Evolutionary conservation across 2,797 vertebrate genomes (phyloP).

Genomic region (Hephaestus fuliginosus): DNA sequence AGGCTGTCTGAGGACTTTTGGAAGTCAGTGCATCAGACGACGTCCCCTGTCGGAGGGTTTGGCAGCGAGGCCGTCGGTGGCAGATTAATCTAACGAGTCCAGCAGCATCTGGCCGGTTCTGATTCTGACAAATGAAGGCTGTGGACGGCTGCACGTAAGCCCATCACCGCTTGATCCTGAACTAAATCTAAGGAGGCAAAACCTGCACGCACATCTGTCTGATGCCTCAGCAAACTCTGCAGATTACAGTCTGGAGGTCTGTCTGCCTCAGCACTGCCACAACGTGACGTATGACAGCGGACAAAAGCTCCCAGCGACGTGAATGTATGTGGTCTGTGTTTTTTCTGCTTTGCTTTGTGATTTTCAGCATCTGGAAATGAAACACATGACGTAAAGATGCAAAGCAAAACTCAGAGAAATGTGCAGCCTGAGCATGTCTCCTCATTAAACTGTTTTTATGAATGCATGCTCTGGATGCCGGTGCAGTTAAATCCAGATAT

Average conservation of each 20-base stretch:
- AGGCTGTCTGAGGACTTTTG: conserved; percentile 16
- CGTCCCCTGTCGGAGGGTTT: conserved; percentile 2
- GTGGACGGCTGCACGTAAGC: conserved; percentile 24
- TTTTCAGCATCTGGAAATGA: not conserved
- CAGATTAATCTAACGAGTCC: conserved; percentile 54
- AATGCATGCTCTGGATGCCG: not conserved
- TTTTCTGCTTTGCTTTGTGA: not conserved
- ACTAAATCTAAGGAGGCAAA: conserved; percentile 50
- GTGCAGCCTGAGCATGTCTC: not conserved
- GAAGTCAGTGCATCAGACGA: conserved; percentile 22
- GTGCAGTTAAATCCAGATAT: conserved; percentile 23
- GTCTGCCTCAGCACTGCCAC: conserved; percentile 24
- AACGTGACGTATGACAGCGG: not conserved
- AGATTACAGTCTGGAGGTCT: conserved; percentile 32
- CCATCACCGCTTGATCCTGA: conserved; percentile 43
- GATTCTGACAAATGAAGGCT: conserved; percentile 44
- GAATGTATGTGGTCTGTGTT: not conserved
- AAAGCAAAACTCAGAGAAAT: not conserved
- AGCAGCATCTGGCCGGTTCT: conserved; percentile 51
- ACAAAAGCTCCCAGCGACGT: not conserved
- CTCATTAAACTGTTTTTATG: not conserved
- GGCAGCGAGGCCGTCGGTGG: not conserved
- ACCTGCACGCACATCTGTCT: conserved; percentile 42
- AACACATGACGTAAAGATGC: not conserved
- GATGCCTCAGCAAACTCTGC: conserved; percentile 17